Percentiles rank a stretch among this genome's conserved stretches.
These are phyloP conservation scores for Cerceris ruficornis DNA, from an alignment of 2,888 invertebrate genomes.

Conservation along the genomic window DNA sequence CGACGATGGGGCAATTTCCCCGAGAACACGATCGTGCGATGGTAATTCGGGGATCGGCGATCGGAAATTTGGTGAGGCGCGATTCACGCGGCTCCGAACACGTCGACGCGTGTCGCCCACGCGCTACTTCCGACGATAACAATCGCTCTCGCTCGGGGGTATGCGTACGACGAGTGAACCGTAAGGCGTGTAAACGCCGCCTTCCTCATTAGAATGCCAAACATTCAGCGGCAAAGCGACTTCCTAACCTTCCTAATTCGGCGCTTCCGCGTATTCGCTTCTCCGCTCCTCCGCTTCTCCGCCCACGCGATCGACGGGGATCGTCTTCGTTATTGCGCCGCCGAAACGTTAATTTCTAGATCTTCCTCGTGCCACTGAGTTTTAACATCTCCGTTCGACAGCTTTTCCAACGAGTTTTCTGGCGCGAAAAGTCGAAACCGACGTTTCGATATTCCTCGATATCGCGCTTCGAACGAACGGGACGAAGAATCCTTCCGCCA, in stretches of 20 bases:
- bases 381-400: too few species aligned
- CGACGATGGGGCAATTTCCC: slow-evolving; percentile 6
- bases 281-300: slow-evolving; percentile 7
- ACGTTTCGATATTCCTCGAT: neutral
- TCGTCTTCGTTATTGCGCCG: neutral
- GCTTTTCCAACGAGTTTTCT: too few species aligned
- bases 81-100: slow-evolving; percentile 34
- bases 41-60: slow-evolving; percentile 27
- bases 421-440: too few species aligned
- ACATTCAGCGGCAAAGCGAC: slow-evolving; percentile 73
- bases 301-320: slow-evolving; percentile 34
- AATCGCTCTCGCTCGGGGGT: slow-evolving; percentile 44
- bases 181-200: slow-evolving; percentile 75
- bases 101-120: slow-evolving; percentile 55
- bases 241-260: slow-evolving; percentile 77
- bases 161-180: slow-evolving; percentile 47
- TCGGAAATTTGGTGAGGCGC: slow-evolving; percentile 44
- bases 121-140: slow-evolving; percentile 41
- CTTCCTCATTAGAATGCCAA: slow-evolving; percentile 80
- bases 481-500: neutral
- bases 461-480: neutral
- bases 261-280: slow-evolving; percentile 68
- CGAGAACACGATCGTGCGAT: neutral
- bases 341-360: too few species aligned
- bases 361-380: too few species aligned